Percentiles rank a stretch among this genome's conserved stretches.
Conservation (phyloP, 2,888 invertebrate genomes). For the Norana najaformis region DNA sequence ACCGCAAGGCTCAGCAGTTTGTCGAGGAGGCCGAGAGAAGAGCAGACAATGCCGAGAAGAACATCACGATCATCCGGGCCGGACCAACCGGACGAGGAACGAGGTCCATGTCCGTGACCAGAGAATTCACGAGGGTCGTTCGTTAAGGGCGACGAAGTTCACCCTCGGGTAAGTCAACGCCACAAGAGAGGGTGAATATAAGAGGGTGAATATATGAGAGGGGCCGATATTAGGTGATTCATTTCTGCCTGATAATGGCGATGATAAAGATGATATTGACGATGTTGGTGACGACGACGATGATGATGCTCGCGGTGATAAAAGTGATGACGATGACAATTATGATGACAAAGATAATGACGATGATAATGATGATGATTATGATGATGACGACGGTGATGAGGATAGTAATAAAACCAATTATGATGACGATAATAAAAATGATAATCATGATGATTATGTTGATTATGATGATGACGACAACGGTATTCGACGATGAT, state of each 20-base stretch:
- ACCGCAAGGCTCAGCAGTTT: conserved; percentile 60
- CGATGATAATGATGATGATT: no score
- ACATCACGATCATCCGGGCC: conserved; percentile 47
- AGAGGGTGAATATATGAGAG: not conserved
- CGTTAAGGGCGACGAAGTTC: conserved; percentile 32
- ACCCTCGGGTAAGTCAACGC: conserved; percentile 1
- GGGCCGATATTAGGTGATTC: no score
- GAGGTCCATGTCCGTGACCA: conserved; percentile 60
- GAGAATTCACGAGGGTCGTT: conserved; percentile 55
- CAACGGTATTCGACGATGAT: no score
- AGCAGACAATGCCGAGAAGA: conserved; percentile 61
- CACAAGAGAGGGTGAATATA: not conserved
- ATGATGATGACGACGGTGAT: no score
- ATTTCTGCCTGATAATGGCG: not conserved
- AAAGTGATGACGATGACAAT: no score
- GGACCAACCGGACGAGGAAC: conserved; percentile 39
- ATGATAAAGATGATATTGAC: no score
- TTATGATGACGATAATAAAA: no score
- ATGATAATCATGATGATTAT: no score
- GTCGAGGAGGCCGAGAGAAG: conserved; percentile 61
- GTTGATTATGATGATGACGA: no score
- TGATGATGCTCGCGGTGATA: no score
- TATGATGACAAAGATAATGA: no score
- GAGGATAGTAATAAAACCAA: no score
- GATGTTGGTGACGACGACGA: not conserved